phyloP scores from a whole-genome alignment of 2,888 invertebrate species.

The Masnerella sp. region DNA sequence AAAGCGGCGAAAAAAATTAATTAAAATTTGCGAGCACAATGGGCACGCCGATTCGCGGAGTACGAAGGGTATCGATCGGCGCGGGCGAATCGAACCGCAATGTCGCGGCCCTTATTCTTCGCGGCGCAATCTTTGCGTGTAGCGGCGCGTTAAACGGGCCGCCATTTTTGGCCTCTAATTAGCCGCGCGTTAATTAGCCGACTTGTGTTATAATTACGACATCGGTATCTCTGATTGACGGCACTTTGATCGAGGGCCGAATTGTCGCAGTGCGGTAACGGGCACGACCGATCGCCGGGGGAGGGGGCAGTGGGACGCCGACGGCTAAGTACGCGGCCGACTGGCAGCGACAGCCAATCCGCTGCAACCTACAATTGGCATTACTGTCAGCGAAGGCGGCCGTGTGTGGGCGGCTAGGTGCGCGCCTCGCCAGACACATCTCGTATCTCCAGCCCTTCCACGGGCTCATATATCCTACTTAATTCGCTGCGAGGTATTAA shows the following conservation, averaged over 20 bases:
- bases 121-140: constrained; percentile 12
- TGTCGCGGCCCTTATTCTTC: too few species aligned
- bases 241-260: constrained; percentile 66
- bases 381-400: constrained; percentile 34
- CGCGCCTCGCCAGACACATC: neutral
- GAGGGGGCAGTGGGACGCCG: constrained; percentile 63
- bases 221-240: constrained; percentile 44
- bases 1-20: too few species aligned
- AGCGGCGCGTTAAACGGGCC: constrained; percentile 10
- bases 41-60: too few species aligned
- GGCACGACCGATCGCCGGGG: constrained; percentile 63
- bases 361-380: constrained; percentile 44
- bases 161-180: constrained; percentile 28
- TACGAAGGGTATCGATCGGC: neutral
- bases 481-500: constrained; percentile 37
- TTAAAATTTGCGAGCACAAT: too few species aligned
- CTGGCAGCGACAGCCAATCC: constrained; percentile 38
- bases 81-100: too few species aligned
- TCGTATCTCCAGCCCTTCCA: constrained; percentile 3
- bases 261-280: constrained; percentile 76
- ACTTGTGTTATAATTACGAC: constrained; percentile 43
- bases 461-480: constrained; percentile 34
- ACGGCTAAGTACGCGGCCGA: constrained; percentile 37
- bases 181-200: constrained; percentile 21
- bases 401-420: constrained; percentile 13